phyloP scores from a whole-genome alignment of 1,140 invertebrate genomes.

The honey bee (Apis mellifera) region DNA sequence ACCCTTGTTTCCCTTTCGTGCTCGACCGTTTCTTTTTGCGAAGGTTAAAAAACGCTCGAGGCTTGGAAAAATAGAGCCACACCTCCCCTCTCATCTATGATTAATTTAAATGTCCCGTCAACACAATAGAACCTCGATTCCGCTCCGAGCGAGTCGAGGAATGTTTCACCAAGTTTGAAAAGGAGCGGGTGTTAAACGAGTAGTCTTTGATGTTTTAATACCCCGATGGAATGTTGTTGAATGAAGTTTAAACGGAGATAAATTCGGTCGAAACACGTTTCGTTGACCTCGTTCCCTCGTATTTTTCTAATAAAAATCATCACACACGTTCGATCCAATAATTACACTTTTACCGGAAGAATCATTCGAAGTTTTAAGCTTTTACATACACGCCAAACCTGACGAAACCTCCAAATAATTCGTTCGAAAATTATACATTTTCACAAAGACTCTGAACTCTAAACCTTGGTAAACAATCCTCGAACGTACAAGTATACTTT shows the following conservation, averaged over 20 bases:
- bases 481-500: no score
- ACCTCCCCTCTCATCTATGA: background rate
- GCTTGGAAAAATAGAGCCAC: slow-evolving; percentile 15
- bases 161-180: background rate
- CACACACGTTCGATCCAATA: no score
- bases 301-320: background rate
- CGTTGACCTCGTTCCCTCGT: background rate
- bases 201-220: background rate
- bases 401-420: no score
- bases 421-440: no score
- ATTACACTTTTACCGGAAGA: no score
- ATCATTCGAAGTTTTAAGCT: no score
- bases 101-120: slow-evolving; percentile 6
- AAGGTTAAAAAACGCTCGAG: slow-evolving; percentile 12
- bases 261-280: no score
- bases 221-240: background rate
- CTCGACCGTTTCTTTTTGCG: background rate
- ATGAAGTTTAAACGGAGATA: no score
- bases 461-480: no score
- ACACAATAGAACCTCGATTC: background rate
- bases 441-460: no score
- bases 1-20: slow-evolving; percentile 2
- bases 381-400: no score
- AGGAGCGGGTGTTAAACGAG: background rate
- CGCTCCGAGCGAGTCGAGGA: background rate